Evolutionary conservation across 1,140 invertebrate genomes (phyloP), one percentile per base, ranked within the genome.

Genomic region (Chironomus striatipennis): DNA sequence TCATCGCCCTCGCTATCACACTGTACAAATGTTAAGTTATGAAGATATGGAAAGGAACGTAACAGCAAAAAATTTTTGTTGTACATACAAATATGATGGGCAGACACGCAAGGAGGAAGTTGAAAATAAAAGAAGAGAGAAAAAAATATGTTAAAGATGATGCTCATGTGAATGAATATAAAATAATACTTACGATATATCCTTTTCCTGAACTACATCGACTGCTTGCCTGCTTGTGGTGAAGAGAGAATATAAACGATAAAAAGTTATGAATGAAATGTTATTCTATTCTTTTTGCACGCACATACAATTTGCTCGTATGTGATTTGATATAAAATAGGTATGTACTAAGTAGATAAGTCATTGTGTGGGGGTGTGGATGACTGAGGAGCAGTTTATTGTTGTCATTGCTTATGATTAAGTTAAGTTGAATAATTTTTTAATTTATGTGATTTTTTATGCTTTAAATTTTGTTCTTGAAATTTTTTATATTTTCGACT

Each of bases 1-100:
- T 92, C 90, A 85, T 92, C 90, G 85, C 90, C 90, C 88, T 91
- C 90, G 88, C 90, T 93, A 92, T 93, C 91, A 93, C 91, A 93
- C 91, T 93, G 87, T 77, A 34, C 24, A 34, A 91, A 91, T 79
- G 85, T 79, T 80, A 84, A 83, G 83, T 84, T 85, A 81, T 81
- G 81, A 77, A 78, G 73, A 21, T 21, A 43, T n/a, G 57, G 8
- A 67, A 17, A n/a, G 64, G 34, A 74, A 74, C 15, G 9, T 70
- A 18, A 21, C 73, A 75, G 75, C n/a, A n/a, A n/a, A n/a, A n/a
- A n/a, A n/a, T n/a, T n/a, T n/a, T n/a, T n/a, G n/a, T n/a, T n/a
- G n/a, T n/a, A n/a, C n/a, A n/a, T 34, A 5, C 5, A 34, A 2
- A 34, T 34, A 34, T 34, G 24, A 77, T 79, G 74, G 76, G 75